Percentiles rank a stretch among this genome's conserved stretches.
These are phyloP conservation scores for Nicator chloris DNA, from an alignment of 2,113 vertebrate species.

Conservation along the genomic window DNA sequence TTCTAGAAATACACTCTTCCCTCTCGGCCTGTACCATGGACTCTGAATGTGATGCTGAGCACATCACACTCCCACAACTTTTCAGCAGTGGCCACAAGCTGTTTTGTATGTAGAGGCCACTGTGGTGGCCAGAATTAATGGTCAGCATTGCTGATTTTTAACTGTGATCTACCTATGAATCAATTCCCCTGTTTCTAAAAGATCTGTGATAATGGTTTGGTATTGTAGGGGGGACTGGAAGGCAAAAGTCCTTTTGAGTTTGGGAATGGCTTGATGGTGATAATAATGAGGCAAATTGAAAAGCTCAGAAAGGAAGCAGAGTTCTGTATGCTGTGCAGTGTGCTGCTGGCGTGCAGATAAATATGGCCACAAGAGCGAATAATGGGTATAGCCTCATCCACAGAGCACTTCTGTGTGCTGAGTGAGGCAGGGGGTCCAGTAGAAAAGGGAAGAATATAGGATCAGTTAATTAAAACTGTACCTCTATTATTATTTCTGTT, in stretches of 20 bases:
- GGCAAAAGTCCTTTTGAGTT: conserved; percentile 40
- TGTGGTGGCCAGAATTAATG: neutral
- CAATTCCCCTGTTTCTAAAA: conserved; percentile 11
- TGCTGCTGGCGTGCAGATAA: neutral
- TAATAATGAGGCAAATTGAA: neutral
- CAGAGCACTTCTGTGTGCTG: neutral
- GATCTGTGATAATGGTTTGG: neutral
- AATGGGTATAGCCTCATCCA: neutral
- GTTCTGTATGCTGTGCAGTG: neutral
- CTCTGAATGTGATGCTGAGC: neutral
- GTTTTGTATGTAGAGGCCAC: neutral
- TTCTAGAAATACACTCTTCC: neutral
- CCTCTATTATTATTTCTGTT: conserved; percentile 54
- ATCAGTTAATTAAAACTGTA: conserved; percentile 53
- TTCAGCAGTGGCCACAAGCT: neutral
- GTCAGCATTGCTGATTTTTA: neutral
- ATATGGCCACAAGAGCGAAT: neutral
- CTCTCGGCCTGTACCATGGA: neutral
- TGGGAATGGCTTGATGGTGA: neutral
- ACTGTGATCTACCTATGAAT: neutral
- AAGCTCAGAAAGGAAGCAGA: conserved; percentile 17
- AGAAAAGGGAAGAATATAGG: neutral
- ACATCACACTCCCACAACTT: neutral
- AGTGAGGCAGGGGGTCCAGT: neutral
- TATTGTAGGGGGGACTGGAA: conserved; percentile 5